phyloP scores from a whole-genome alignment of 2,888 invertebrate genomes.

The Conchocele bisecta region DNA sequence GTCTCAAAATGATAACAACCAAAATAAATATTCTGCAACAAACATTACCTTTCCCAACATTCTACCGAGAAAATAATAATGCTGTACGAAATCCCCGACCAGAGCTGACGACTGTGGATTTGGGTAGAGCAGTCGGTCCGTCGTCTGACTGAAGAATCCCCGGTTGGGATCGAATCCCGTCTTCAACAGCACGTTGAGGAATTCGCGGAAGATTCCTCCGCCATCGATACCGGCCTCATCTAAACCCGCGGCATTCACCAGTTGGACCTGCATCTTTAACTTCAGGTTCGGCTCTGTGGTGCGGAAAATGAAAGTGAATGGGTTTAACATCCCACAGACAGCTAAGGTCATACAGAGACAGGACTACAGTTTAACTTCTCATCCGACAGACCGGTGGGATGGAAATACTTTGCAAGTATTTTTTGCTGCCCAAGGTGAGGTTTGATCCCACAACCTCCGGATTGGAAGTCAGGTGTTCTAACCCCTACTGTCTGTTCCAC shows the following conservation, averaged over 20 bases:
- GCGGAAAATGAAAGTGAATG: not conserved
- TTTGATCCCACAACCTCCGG: too few species aligned
- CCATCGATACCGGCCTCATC: slow-evolving; percentile 99
- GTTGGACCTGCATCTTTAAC: slow-evolving; percentile 92
- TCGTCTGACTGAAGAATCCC: slow-evolving; percentile 93
- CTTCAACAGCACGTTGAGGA: slow-evolving; percentile 95
- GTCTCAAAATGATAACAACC: too few species aligned
- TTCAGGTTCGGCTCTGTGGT: slow-evolving; percentile 92
- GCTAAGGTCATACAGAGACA: too few species aligned
- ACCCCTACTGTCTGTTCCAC: too few species aligned
- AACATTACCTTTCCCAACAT: slow-evolving; percentile 96
- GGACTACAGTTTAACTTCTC: too few species aligned
- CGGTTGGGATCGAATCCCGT: slow-evolving; percentile 97
- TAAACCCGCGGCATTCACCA: slow-evolving; percentile 94
- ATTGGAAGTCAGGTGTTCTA: too few species aligned
- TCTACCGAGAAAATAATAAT: slow-evolving; percentile 97
- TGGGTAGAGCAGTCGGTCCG: slow-evolving; percentile 97
- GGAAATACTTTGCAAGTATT: too few species aligned
- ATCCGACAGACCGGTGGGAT: too few species aligned
- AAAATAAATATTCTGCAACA: too few species aligned
- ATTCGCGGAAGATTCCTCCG: slow-evolving; percentile 98
- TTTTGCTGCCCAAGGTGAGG: too few species aligned
- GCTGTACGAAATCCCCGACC: slow-evolving; percentile 93
- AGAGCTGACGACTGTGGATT: slow-evolving; percentile 94
- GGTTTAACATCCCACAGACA: too few species aligned